These are phyloP conservation scores for Passer domesticus DNA, from an alignment of 2,113 vertebrate species.

Conservation along the genomic window DNA sequence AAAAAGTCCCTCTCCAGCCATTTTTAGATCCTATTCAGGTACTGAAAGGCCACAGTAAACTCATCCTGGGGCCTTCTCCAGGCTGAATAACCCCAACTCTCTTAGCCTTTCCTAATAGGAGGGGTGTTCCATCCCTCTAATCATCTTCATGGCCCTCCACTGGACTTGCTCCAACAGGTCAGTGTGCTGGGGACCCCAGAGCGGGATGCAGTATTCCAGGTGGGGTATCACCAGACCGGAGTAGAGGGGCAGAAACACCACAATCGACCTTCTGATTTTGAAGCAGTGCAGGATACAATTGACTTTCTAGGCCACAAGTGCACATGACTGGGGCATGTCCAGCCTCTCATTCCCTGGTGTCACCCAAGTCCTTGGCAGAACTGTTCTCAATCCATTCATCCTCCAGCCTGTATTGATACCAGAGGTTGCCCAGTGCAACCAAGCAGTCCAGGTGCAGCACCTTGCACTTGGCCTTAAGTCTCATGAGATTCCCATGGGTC, in stretches of 20 bases:
- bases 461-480: neutral
- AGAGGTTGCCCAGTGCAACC: neutral
- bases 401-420: too few species aligned
- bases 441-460: neutral
- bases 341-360: neutral
- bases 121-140: neutral
- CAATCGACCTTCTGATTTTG: neutral
- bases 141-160: neutral
- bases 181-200: neutral
- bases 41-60: neutral
- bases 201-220: neutral
- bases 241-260: neutral
- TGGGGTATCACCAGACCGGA: neutral
- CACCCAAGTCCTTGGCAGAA: neutral
- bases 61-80: neutral
- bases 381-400: too few species aligned
- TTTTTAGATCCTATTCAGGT: neutral
- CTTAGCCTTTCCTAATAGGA: neutral
- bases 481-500: neutral
- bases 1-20: neutral
- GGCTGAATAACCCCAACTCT: neutral
- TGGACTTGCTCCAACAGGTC: neutral
- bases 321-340: neutral
- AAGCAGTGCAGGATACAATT: neutral
- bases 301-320: neutral